A percentile compares a stretch with the other conserved stretches of the same genome.
These are phyloP conservation scores for Tenualosa ilisha DNA, from an alignment of 2,797 vertebrate genomes.

Conservation along the genomic window DNA sequence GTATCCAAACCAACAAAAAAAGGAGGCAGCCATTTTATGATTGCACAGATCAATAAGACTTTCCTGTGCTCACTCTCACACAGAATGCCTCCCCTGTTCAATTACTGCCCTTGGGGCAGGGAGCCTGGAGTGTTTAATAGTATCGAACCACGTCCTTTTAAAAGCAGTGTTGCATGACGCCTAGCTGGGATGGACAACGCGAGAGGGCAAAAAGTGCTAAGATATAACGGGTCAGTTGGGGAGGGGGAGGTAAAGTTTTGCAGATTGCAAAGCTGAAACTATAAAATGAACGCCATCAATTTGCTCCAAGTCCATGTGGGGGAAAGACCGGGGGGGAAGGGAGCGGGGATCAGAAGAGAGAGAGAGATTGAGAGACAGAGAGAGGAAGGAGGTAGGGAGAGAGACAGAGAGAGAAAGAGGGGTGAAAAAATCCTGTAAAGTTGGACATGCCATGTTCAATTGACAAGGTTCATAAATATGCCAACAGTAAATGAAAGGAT, in stretches of 20 bases:
- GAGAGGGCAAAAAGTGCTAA: constrained; percentile 47
- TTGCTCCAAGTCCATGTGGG: neutral
- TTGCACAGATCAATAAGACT: constrained; percentile 56
- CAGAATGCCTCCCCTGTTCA: constrained; percentile 48
- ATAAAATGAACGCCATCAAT: neutral
- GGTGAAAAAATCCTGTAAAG: constrained; percentile 48
- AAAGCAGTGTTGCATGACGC: constrained; percentile 64
- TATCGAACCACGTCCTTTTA: constrained; percentile 60
- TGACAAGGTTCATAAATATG: constrained; percentile 65
- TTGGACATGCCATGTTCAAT: constrained; percentile 70
- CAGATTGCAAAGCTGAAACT: constrained; percentile 14
- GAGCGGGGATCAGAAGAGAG: neutral
- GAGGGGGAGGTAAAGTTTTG: constrained; percentile 16
- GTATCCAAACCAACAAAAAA: neutral
- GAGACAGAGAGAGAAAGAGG: neutral
- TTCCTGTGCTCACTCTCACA: constrained; percentile 51
- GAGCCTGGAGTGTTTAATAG: constrained; percentile 56
- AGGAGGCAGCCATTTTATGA: constrained; percentile 36
- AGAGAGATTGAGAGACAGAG: constrained; percentile 36
- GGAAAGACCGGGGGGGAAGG: neutral
- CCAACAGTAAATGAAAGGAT: constrained; percentile 56
- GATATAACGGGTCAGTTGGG: constrained; percentile 57
- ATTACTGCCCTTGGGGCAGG: constrained; percentile 49
- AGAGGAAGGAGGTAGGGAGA: constrained; percentile 30
- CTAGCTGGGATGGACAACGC: constrained; percentile 60